Evolutionary conservation across 2,888 invertebrate species (phyloP).

Genomic region (Agrypnus murinus): DNA sequence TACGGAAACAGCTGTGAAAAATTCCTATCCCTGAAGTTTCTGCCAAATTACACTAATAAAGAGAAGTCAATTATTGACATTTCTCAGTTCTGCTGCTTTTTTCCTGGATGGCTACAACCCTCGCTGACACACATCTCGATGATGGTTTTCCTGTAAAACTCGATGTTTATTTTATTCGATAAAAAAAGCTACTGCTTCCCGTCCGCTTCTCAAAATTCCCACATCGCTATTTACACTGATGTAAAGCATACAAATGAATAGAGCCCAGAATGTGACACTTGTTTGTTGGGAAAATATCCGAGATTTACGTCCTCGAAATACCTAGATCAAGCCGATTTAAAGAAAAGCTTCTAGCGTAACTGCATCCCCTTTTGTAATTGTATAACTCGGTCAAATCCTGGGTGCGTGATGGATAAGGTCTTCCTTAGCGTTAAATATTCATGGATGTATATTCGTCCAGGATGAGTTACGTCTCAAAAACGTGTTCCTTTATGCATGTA

Average conservation of each 20-base stretch:
- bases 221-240: neutral
- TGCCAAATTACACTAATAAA: conserved; percentile 52
- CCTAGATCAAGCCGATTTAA: neutral
- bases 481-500: conserved; percentile 16
- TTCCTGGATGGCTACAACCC: conserved; percentile 22
- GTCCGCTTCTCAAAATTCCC: neutral
- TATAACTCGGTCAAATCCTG: conserved; percentile 54
- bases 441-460: conserved; percentile 50
- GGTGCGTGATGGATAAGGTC: conserved; percentile 57
- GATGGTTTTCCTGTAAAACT: neutral
- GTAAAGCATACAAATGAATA: neutral
- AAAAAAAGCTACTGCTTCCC: neutral
- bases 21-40: conserved; percentile 55
- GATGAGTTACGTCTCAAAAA: conserved; percentile 54
- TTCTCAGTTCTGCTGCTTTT: conserved; percentile 40
- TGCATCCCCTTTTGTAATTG: conserved; percentile 54
- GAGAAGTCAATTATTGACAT: conserved; percentile 54
- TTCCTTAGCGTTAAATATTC: conserved; percentile 57
- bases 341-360: conserved; percentile 5
- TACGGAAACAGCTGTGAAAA: conserved; percentile 61
- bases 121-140: conserved; percentile 30
- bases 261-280: conserved; percentile 4
- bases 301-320: conserved; percentile 16
- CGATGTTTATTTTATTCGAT: too few relatives aligned
- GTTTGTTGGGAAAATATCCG: conserved; percentile 16